A percentile compares a stretch with the other conserved stretches of the same genome.
Evolutionary conservation across 2,113 vertebrate species (phyloP).

Genomic region (Lates calcarifer): DNA sequence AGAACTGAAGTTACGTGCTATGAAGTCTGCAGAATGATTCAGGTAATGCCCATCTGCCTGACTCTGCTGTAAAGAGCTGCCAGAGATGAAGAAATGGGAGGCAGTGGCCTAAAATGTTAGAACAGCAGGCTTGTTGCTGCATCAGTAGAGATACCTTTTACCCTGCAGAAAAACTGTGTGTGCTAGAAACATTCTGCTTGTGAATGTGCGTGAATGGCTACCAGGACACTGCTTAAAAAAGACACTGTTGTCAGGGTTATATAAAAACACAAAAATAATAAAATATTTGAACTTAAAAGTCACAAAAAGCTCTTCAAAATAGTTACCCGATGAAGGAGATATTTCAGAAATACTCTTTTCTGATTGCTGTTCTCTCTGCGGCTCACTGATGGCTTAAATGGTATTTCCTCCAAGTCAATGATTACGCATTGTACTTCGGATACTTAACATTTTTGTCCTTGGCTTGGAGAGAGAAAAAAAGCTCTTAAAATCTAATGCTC

Average conservation of each 20-base stretch:
- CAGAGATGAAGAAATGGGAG: neutral
- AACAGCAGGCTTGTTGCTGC: conserved; percentile 43
- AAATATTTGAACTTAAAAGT: neutral
- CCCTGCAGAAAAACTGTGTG: conserved; percentile 14
- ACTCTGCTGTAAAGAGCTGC: neutral
- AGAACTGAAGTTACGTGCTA: neutral
- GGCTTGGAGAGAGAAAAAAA: neutral
- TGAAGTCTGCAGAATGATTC: conserved; percentile 1
- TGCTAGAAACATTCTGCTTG: neutral
- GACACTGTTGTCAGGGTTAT: neutral
- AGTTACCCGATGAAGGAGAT: neutral
- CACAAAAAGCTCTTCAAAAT: neutral
- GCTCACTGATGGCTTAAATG: conserved; percentile 1
- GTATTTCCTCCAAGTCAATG: conserved; percentile 29
- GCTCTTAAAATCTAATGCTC: neutral
- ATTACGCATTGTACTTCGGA: conserved; percentile 24
- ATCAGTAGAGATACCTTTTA: conserved; percentile 30
- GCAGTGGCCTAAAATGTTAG: neutral
- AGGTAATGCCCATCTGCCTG: too few species aligned
- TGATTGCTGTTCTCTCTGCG: conserved; percentile 3
- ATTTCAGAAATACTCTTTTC: neutral
- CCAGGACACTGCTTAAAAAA: neutral
- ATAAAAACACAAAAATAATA: neutral
- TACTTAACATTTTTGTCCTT: conserved; percentile 23
- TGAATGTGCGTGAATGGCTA: neutral